Percentiles rank a stretch among this genome's conserved stretches.
Evolutionary conservation across 2,113 vertebrate genomes (phyloP).

Genomic region (Cervus canadensis): DNA sequence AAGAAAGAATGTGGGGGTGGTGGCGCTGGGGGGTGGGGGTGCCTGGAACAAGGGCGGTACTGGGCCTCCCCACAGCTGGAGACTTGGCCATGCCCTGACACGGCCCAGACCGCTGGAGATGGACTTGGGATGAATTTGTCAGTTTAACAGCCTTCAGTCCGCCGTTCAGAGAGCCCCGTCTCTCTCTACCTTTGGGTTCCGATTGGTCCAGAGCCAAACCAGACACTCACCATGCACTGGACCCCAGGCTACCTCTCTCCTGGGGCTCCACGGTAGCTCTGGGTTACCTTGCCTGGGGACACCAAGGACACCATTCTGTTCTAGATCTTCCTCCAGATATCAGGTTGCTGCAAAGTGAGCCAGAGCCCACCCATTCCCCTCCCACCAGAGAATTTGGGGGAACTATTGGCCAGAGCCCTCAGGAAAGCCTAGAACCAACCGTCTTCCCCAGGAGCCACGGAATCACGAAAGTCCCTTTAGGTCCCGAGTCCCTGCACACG

Average conservation of each 20-base stretch:
- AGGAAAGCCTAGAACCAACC: background rate
- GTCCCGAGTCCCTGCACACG: background rate
- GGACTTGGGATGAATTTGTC: slow-evolving; percentile 66
- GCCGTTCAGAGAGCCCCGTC: background rate
- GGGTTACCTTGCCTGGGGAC: background rate
- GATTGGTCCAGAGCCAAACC: slow-evolving; percentile 20
- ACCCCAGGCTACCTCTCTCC: background rate
- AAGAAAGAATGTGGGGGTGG: slow-evolving; percentile 77
- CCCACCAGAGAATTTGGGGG: background rate
- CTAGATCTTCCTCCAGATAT: background rate
- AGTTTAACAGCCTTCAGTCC: slow-evolving; percentile 35
- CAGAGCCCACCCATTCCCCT: background rate
- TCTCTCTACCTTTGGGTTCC: slow-evolving; percentile 45
- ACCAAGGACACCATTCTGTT: background rate
- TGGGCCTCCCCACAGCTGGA: slow-evolving; percentile 68
- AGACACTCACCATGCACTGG: background rate
- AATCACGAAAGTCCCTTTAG: background rate
- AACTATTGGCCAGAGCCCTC: background rate
- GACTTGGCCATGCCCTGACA: slow-evolving; percentile 61
- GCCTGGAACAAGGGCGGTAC: slow-evolving; percentile 56
- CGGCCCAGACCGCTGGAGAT: slow-evolving; percentile 59
- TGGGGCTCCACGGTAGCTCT: background rate
- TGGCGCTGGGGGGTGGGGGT: slow-evolving; percentile 54
- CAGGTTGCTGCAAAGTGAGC: background rate
- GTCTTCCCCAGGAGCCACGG: background rate